Evolutionary conservation across 2,113 vertebrate species (phyloP).

Genomic region (Rhinopithecus roxellana): DNA sequence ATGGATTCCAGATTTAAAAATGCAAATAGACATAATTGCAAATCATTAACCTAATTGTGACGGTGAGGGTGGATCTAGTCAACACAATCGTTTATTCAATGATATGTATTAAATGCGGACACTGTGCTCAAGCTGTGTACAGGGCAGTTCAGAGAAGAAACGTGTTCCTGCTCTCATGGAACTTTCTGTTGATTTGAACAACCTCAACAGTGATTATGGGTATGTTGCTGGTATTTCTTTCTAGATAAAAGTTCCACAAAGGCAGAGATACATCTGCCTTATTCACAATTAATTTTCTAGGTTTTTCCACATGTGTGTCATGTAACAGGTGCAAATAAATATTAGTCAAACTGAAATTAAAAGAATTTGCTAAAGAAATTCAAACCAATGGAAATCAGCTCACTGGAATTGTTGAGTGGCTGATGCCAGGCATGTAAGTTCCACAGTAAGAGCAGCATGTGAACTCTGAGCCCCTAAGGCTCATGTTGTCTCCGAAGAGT

Average conservation of each 20-base stretch:
- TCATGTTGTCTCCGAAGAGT: not conserved
- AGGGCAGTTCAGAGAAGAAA: not conserved
- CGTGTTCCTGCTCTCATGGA: rapidly evolving
- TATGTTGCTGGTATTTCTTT: not conserved
- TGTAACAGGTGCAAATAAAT: not conserved
- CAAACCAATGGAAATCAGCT: not conserved
- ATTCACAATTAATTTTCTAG: not conserved
- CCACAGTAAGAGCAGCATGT: not conserved
- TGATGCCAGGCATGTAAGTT: not conserved
- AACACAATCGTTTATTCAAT: not conserved
- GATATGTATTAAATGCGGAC: not conserved
- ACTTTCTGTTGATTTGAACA: not conserved
- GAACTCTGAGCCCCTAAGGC: not conserved
- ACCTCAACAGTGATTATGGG: not conserved
- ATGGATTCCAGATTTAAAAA: slow-evolving; percentile 69
- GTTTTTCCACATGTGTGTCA: not conserved
- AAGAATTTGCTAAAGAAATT: not conserved
- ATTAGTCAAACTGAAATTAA: not conserved
- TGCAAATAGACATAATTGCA: slow-evolving; percentile 57
- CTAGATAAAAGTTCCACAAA: not conserved
- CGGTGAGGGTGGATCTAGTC: not conserved
- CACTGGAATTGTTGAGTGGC: not conserved
- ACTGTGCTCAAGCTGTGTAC: not conserved
- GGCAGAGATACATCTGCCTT: not conserved
- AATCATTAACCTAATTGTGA: slow-evolving; percentile 53